Percentiles rank a stretch among this genome's conserved stretches.
phyloP scores from a whole-genome alignment of 2,888 invertebrate species.

The Macropis europaea region DNA sequence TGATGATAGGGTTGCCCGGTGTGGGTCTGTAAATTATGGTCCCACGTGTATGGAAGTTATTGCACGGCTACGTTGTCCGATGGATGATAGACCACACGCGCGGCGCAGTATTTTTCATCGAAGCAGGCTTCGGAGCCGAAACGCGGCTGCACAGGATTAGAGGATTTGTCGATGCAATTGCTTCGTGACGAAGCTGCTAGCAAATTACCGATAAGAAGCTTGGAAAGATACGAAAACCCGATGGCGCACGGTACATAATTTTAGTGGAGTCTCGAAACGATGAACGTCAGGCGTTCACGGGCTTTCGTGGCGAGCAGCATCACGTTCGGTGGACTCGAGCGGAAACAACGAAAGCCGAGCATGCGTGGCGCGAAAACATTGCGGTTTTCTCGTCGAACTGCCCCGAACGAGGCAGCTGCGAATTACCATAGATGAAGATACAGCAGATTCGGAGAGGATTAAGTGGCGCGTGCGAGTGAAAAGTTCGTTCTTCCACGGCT shows the following conservation, averaged over 20 bases:
- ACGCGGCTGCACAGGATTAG: constrained; percentile 33
- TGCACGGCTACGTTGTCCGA: constrained; percentile 17
- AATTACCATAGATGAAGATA: constrained; percentile 8
- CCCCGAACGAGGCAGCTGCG: not conserved
- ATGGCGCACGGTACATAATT: not conserved
- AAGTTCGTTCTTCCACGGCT: constrained; percentile 13
- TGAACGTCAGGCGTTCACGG: not conserved
- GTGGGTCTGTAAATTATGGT: constrained; percentile 42
- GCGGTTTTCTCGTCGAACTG: not conserved
- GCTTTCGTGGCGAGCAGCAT: not conserved
- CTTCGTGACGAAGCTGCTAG: not conserved
- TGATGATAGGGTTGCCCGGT: constrained; percentile 44
- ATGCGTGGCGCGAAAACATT: not conserved
- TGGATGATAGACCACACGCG: constrained; percentile 41
- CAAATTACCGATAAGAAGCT: constrained; percentile 25
- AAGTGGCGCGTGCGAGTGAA: not conserved
- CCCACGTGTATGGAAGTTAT: constrained; percentile 36
- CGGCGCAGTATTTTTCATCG: constrained; percentile 26
- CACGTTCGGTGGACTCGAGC: not conserved
- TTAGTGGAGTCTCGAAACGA: not conserved
- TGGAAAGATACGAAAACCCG: not conserved
- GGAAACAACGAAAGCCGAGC: not conserved
- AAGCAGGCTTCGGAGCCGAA: constrained; percentile 3
- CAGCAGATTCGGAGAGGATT: not conserved
- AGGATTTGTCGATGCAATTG: constrained; percentile 37